A percentile compares a stretch with the other conserved stretches of the same genome.
Evolutionary conservation across 1,140 invertebrate genomes (phyloP).

Genomic region (Gryllus bimaculatus): DNA sequence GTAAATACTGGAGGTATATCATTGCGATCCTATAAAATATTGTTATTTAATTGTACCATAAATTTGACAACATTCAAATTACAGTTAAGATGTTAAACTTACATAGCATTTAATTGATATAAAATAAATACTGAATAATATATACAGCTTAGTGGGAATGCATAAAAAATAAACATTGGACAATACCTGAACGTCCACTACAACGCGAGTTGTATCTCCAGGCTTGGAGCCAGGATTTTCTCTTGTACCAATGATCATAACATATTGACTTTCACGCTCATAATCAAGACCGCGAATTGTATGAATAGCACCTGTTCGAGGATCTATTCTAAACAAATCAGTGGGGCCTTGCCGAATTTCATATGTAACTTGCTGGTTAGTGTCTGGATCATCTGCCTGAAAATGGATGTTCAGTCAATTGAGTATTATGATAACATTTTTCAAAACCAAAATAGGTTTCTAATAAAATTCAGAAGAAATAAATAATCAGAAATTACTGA

Average conservation of each 20-base stretch:
- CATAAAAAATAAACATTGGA: too few species aligned
- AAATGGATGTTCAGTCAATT: constrained; percentile 22
- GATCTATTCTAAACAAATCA: constrained; percentile 72
- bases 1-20: constrained; percentile 80
- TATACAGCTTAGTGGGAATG: too few species aligned
- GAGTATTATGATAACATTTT: neutral
- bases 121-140: too few species aligned
- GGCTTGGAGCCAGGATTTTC: constrained; percentile 62
- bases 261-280: constrained; percentile 61
- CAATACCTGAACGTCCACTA: constrained; percentile 64
- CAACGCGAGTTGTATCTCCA: constrained; percentile 63
- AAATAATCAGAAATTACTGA: neutral
- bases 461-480: neutral
- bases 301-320: constrained; percentile 64
- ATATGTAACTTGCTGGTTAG: constrained; percentile 67
- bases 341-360: constrained; percentile 68
- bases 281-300: constrained; percentile 68
- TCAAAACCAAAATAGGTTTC: neutral
- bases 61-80: too few species aligned
- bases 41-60: too few species aligned
- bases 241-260: constrained; percentile 66
- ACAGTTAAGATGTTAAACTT: too few species aligned
- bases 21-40: constrained; percentile 54
- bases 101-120: too few species aligned
- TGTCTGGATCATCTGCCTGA: constrained; percentile 68